Evolutionary conservation across 2,888 invertebrate species (phyloP), one percentile per base, ranked within the genome.

Genomic region (Odontocerum albicorne): DNA sequence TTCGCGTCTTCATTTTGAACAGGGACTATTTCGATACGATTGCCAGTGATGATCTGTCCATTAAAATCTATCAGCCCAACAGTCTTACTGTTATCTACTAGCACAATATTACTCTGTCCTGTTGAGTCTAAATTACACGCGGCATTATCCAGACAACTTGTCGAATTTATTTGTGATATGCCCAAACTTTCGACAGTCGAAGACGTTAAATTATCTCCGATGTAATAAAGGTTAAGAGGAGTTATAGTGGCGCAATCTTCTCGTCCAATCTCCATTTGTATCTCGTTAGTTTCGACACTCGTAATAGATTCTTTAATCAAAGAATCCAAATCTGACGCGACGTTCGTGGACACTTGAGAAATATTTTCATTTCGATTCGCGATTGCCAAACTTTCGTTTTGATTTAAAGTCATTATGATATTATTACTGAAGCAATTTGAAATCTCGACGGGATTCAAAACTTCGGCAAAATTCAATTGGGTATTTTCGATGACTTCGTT

Each of bases 61-160:
- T 38, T 38, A n/a, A 52, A 22, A 39, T 52, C 44, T 16, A 52
- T 52, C 16, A 43, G 15, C 12, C 35, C 43, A 8, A 50, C 42
- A 1, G 43, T 43, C 15, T 50, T 39, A 7, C 21, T 20, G 15
- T 43, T 42, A 19, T 50, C 50, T 16, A 50, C 33, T 7, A 35
- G 31, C 4, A 50, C 35, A 13, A 50, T 20, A 10, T 35, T 35
- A 16, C 13, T 35, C 2, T 31, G 15, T 4, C 13, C 21, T 12
- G 12, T 15, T 19, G 8, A 13, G 13, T 38, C 38, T 4, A 35
- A n/a, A n/a, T 7, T n/a, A n/a, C 12, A 2, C 3, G 8, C 21
- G 3, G 40, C 21, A 21, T 40, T 40, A 7, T n/a, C n/a, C n/a
- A n/a, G n/a, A n/a, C n/a, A n/a, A 22, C 16, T 27, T 27, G 27